phyloP scores from a whole-genome alignment of 2,888 invertebrate genomes.

The Drosophila algonquin region DNA sequence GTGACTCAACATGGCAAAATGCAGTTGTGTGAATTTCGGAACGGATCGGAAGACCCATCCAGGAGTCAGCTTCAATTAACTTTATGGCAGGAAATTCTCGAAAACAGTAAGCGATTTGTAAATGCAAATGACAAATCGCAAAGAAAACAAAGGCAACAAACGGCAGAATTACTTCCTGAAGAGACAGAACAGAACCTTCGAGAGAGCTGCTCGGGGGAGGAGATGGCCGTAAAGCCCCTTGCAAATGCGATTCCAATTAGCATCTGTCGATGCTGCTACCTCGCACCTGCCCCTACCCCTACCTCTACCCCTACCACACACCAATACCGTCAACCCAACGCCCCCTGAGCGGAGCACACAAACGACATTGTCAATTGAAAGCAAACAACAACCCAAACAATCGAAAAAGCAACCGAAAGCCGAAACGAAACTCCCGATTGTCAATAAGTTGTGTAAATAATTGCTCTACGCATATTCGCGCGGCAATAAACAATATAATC shows the following conservation, averaged over 20 bases:
- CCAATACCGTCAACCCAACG: conserved; percentile 9
- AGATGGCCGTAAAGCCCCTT: conserved; percentile 41
- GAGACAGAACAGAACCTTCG: conserved; percentile 19
- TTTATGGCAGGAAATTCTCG: conserved; percentile 39
- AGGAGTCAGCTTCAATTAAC: conserved; percentile 3
- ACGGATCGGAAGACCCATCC: conserved; percentile 7
- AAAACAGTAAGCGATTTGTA: conserved; percentile 22
- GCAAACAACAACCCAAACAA: conserved; percentile 53
- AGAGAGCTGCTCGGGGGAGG: neutral
- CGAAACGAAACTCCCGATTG: conserved; percentile 58
- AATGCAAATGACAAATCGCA: conserved; percentile 40
- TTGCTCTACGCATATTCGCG: conserved; percentile 63
- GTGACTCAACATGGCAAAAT: conserved; percentile 54
- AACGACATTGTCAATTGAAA: conserved; percentile 57
- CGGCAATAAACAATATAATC: conserved; percentile 67
- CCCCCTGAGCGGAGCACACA: conserved; percentile 5
- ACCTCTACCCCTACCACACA: neutral
- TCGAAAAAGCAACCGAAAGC: conserved; percentile 6
- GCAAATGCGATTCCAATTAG: conserved; percentile 69
- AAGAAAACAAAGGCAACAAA: conserved; percentile 12
- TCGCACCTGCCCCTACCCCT: conserved; percentile 2
- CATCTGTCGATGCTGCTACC: conserved; percentile 53
- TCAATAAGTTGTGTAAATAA: conserved; percentile 73
- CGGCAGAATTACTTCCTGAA: conserved; percentile 43
- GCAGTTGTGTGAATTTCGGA: neutral